A percentile compares a stretch with the other conserved stretches of the same genome.
Evolutionary conservation across 53 echinoderm and acorn worm species (phyloP).

Genomic region (Astropecten irregularis): DNA sequence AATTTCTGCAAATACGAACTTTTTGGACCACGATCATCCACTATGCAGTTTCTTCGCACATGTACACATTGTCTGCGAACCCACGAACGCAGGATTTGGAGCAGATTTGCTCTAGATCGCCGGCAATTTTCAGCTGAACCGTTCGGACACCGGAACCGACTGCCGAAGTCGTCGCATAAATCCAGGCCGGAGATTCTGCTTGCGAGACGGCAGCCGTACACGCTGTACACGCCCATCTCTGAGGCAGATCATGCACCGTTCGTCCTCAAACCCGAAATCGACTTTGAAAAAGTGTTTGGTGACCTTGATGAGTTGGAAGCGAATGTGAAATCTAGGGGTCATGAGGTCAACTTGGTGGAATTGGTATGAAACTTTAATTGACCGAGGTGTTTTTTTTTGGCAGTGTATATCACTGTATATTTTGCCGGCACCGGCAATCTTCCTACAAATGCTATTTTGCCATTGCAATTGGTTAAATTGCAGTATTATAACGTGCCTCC

Average conservation of each 20-base stretch:
- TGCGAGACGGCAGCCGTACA: constrained; percentile 18
- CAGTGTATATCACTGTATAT: too few species aligned
- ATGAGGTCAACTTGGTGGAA: constrained; percentile 53
- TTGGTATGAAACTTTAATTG: constrained; percentile 64
- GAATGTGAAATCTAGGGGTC: constrained; percentile 42
- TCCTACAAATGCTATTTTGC: too few species aligned
- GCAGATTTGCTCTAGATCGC: not conserved
- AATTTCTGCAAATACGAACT: too few species aligned
- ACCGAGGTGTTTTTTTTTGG: too few species aligned
- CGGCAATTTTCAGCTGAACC: not conserved
- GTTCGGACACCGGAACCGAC: not conserved
- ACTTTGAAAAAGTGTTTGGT: constrained; percentile 54
- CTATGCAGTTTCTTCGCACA: constrained; percentile 16
- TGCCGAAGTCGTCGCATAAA: not conserved
- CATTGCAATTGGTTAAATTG: too few species aligned
- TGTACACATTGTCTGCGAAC: constrained; percentile 1
- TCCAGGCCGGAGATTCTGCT: not conserved
- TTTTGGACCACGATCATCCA: not conserved
- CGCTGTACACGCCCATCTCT: constrained; percentile 66
- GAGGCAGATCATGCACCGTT: constrained; percentile 73
- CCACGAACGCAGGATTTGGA: not conserved
- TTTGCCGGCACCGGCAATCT: too few species aligned
- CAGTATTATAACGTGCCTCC: too few species aligned
- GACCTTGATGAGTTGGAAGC: constrained; percentile 37
- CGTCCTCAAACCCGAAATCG: constrained; percentile 80